A percentile compares a stretch with the other conserved stretches of the same genome.
Conservation (phyloP, 2,888 invertebrate species). For the Nemoura dubitans region DNA sequence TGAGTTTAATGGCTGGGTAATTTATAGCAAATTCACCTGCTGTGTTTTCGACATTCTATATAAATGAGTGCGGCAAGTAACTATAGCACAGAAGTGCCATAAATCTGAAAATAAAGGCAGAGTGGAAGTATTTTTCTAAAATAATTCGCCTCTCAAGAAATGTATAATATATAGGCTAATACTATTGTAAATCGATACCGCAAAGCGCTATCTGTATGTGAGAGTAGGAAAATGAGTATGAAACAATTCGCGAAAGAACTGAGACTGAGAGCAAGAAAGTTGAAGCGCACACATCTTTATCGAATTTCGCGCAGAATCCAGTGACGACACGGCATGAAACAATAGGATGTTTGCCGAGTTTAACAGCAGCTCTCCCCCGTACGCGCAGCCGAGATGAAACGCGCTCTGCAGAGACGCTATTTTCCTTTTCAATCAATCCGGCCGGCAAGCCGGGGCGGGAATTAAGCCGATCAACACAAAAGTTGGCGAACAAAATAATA, state of each 20-base stretch:
- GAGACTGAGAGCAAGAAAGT: background rate
- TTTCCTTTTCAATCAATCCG: background rate
- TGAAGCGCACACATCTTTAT: background rate
- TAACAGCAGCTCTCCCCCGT: background rate
- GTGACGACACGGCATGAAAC: background rate
- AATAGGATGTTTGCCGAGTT: background rate
- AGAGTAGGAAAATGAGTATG: background rate
- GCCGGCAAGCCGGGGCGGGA: background rate
- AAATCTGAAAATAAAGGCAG: background rate
- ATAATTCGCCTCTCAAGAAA: background rate
- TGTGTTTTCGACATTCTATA: background rate
- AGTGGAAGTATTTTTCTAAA: background rate
- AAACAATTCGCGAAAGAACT: background rate
- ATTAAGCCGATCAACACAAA: constrained; percentile 12
- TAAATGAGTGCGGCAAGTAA: background rate
- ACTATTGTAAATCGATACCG: background rate
- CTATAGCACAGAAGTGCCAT: background rate
- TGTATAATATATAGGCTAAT: background rate
- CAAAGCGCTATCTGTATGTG: background rate
- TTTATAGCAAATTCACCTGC: background rate
- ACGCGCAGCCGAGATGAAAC: background rate
- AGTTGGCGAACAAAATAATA: background rate
- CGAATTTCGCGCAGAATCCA: background rate
- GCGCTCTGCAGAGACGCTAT: background rate
- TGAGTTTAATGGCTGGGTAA: background rate